Base-by-base conservation (phyloP, 2,888 invertebrate genomes). In the Drosophila maculinotata region DNA sequence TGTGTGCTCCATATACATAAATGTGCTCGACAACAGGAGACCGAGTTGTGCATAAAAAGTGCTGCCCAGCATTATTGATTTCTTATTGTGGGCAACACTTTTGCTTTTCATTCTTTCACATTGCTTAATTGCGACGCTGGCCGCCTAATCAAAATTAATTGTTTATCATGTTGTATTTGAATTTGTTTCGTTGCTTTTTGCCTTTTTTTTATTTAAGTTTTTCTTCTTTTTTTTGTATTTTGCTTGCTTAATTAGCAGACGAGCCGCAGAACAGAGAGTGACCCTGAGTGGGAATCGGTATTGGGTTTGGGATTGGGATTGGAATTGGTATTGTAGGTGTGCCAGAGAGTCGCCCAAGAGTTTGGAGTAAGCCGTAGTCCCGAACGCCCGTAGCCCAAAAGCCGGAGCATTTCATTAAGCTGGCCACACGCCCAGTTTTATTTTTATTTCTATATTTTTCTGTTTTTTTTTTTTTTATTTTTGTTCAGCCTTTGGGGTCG, bases 131-230 rank as follows among this genome's bases (percentile, higher is more conserved):
- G 87, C 82, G 47, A 42, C 70, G 65, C 51, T 67, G 65, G 41
- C 20, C 53, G 79, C 63, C 88, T 87, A 87, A 87, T 87, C 89
- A 89, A 89, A 89, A 87, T 89, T 89, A 89, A 87, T 87, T 87
- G 87, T 87, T 87, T 88, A 85, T 82, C 89, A 85, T 87, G 89
- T 87, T 79, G 45, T 88, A 85, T 86, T 75, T 76, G 70, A 79
- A 76, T 86, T 69, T 64, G 54, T 70, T 66, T 76, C 82, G 67
- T 69, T 64, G 62, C 53, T 36, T 59, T 62, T 20, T 63, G 26
- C 52, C 56, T 58, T 33, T 65, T 60, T 26, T 39, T 44, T 64
- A 44, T 52, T 54, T 48, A 48, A 30, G 12, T 17, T 31, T 38
- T 49, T 69, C 66, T 52, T 58, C 56, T 69, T 60, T 42, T 42